These are phyloP conservation scores for Psettodes erumei DNA, from an alignment of 2,113 vertebrate species.

Conservation along the genomic window DNA sequence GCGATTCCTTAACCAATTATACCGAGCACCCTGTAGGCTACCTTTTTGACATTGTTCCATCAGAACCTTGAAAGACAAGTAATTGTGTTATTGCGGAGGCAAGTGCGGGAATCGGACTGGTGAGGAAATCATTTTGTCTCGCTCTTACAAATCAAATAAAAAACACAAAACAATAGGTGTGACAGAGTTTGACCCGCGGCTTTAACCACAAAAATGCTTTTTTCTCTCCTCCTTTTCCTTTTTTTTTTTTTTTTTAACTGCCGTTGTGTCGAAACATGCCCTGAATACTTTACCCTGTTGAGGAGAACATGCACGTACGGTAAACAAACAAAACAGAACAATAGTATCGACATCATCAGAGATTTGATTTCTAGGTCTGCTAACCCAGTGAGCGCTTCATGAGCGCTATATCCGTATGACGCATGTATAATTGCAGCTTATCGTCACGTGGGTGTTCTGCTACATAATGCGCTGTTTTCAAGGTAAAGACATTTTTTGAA, in stretches of 20 bases:
- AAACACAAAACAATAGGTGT: conserved; percentile 67
- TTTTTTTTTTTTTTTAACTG: not conserved
- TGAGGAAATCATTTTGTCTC: conserved; percentile 36
- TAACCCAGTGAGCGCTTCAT: conserved; percentile 44
- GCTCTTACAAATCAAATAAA: conserved; percentile 34
- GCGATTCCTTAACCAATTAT: conserved; percentile 60
- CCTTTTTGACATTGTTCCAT: conserved; percentile 58
- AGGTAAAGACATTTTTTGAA: conserved; percentile 22
- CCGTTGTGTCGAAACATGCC: conserved; percentile 76
- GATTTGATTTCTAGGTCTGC: conserved; percentile 49
- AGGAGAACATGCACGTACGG: conserved; percentile 60
- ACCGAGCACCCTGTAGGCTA: conserved; percentile 51
- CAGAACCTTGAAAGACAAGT: conserved; percentile 57
- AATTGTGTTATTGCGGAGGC: conserved; percentile 47
- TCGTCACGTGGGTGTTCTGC: conserved; percentile 42
- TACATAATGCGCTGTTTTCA: conserved; percentile 23
- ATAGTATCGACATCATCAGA: conserved; percentile 67
- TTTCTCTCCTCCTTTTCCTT: too few relatives aligned
- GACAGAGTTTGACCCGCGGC: conserved; percentile 58
- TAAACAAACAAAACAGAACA: conserved; percentile 76
- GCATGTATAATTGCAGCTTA: conserved; percentile 61
- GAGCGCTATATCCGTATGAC: conserved; percentile 46
- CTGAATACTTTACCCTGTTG: conserved; percentile 61
- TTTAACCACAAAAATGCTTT: conserved; percentile 60
- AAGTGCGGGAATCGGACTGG: conserved; percentile 47